Evolutionary conservation across 2,797 vertebrate species (phyloP).

Genomic region (Chrosomus eos): DNA sequence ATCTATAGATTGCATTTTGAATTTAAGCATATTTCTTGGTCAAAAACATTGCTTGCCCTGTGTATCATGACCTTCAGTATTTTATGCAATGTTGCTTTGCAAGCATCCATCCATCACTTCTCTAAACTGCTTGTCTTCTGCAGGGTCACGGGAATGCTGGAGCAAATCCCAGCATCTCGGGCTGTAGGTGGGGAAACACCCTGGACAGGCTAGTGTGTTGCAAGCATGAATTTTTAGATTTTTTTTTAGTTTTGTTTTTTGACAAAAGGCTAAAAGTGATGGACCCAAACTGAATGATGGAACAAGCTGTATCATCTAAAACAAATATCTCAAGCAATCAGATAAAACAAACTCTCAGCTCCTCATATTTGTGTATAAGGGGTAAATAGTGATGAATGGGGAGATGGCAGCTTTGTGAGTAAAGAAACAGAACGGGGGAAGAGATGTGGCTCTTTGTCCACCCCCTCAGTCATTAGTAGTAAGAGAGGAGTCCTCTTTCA

Average conservation of each 20-base stretch:
- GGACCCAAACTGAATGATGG: neutral
- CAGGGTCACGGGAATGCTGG: neutral
- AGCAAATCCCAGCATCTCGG: neutral
- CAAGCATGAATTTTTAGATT: neutral
- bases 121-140: neutral
- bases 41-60: no score
- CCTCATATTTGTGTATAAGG: neutral
- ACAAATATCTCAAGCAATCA: neutral
- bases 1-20: no score
- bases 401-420: constrained; percentile 44
- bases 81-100: neutral
- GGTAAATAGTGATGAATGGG: constrained; percentile 11
- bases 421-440: constrained; percentile 44
- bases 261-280: constrained; percentile 14
- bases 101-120: neutral
- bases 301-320: constrained; percentile 10
- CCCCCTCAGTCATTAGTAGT: constrained; percentile 70
- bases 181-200: neutral
- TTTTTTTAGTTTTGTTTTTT: neutral
- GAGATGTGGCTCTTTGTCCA: constrained; percentile 56
- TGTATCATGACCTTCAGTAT: neutral
- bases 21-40: no score
- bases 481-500: constrained; percentile 47
- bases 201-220: neutral
- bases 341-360: constrained; percentile 8